phyloP scores from a whole-genome alignment of 2,888 invertebrate species.

The Eupithecia pulchellata region DNA sequence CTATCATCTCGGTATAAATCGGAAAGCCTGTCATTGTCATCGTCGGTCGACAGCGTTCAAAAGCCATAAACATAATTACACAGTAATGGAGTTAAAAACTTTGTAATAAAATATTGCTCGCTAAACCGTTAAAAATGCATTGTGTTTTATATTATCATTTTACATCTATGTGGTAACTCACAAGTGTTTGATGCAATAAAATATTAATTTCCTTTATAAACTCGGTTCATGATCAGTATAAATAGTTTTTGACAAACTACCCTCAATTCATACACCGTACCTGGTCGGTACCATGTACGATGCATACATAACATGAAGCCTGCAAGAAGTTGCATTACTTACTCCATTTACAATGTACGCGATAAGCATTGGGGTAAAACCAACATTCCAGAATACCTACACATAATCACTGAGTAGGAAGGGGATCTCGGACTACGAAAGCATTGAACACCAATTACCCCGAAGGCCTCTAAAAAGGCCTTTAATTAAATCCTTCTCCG shows the following conservation, averaged over 20 bases:
- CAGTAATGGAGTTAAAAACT: neutral
- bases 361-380: slow-evolving; percentile 50
- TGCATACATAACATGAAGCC: neutral
- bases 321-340: neutral
- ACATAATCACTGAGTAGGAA: slow-evolving; percentile 76
- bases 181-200: too few species aligned
- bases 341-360: slow-evolving; percentile 20
- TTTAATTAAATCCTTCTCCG: slow-evolving; percentile 85
- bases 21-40: neutral
- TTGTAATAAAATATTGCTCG: too few species aligned
- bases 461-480: slow-evolving; percentile 78
- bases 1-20: neutral
- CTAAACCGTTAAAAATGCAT: too few species aligned
- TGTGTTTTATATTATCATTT: too few species aligned
- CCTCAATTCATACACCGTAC: neutral
- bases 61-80: neutral
- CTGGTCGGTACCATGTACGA: too few species aligned
- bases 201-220: too few species aligned
- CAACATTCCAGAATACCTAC: slow-evolving; percentile 59
- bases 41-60: neutral
- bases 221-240: too few species aligned
- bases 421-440: slow-evolving; percentile 79
- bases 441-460: slow-evolving; percentile 84
- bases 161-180: too few species aligned
- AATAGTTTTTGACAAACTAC: neutral